phyloP scores from a whole-genome alignment of 92 coral and sea anemone species.

The Porites divaricata region DNA sequence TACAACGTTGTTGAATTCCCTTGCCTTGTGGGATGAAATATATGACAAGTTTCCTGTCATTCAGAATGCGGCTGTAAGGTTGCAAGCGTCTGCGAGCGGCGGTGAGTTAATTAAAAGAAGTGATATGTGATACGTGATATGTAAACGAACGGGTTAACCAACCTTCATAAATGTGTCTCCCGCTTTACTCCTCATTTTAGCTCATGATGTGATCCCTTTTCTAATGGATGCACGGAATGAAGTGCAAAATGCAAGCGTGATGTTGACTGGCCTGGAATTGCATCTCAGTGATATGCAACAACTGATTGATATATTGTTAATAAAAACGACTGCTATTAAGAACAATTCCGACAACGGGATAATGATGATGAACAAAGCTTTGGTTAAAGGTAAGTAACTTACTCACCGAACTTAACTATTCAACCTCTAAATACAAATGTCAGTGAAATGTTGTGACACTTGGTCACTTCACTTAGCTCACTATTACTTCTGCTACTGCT shows the following conservation, averaged over 20 bases:
- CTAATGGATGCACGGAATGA: constrained; percentile 19
- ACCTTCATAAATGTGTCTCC: background rate
- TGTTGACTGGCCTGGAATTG: background rate
- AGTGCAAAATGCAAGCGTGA: background rate
- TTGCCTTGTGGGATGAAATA: constrained; percentile 49
- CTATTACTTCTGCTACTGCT: too few relatives aligned
- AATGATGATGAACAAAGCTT: constrained; percentile 43
- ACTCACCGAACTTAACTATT: background rate
- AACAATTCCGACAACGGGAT: constrained; percentile 35
- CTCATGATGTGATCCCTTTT: constrained; percentile 16
- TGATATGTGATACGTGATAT: background rate
- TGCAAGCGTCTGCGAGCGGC: constrained; percentile 27
- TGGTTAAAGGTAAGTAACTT: constrained; percentile 32
- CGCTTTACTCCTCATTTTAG: background rate
- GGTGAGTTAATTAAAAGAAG: constrained; percentile 33
- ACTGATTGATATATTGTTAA: background rate
- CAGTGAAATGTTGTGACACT: too few relatives aligned
- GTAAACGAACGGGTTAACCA: too few relatives aligned
- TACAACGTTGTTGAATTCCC: constrained; percentile 31
- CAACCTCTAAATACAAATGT: too few relatives aligned
- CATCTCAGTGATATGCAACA: constrained; percentile 25
- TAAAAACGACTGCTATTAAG: constrained; percentile 35
- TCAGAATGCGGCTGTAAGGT: constrained; percentile 40
- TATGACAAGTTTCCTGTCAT: constrained; percentile 53
- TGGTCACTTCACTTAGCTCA: too few relatives aligned